phyloP scores from a whole-genome alignment of 30 jellyfish, hydroid and myxozoan species.

The Euphysa ruthae region DNA sequence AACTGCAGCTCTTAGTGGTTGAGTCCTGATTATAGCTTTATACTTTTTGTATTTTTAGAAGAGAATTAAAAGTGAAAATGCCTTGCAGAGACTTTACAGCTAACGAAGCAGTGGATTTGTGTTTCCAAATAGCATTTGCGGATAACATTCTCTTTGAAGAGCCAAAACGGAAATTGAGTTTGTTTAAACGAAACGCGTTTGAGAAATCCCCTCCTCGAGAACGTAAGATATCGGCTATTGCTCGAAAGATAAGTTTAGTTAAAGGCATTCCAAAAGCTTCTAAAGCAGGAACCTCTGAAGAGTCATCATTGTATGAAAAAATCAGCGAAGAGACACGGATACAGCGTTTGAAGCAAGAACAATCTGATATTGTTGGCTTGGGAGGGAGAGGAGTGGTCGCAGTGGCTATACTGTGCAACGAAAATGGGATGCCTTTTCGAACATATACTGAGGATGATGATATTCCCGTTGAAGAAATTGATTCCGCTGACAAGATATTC shows the following conservation, averaged over 20 bases:
- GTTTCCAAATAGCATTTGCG: conserved; percentile 7
- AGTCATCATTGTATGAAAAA: neutral
- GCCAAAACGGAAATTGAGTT: conserved; percentile 4
- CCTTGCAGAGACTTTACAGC: conserved; percentile 27
- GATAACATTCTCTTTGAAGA: neutral
- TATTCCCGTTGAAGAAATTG: conserved; percentile 26
- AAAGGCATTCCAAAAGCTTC: conserved; percentile 18
- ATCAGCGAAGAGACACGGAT: neutral
- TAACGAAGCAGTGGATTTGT: conserved; percentile 19
- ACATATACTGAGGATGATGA: conserved; percentile 23
- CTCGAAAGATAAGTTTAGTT: conserved; percentile 26
- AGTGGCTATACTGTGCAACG: conserved; percentile 20
- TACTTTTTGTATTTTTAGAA: no score
- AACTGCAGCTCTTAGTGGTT: no score
- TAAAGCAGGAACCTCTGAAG: neutral
- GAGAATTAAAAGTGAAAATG: no score
- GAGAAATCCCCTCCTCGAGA: conserved; percentile 5
- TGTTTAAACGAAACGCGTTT: conserved; percentile 7
- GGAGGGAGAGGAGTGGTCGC: conserved; percentile 33
- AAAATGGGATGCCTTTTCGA: conserved; percentile 14
- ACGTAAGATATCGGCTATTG: neutral
- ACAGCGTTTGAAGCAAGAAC: neutral
- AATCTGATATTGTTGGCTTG: neutral
- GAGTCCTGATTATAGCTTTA: no score
- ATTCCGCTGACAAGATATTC: conserved; percentile 17